Base-by-base conservation (phyloP, 2,888 invertebrate species). In the Byasa hedistus region DNA sequence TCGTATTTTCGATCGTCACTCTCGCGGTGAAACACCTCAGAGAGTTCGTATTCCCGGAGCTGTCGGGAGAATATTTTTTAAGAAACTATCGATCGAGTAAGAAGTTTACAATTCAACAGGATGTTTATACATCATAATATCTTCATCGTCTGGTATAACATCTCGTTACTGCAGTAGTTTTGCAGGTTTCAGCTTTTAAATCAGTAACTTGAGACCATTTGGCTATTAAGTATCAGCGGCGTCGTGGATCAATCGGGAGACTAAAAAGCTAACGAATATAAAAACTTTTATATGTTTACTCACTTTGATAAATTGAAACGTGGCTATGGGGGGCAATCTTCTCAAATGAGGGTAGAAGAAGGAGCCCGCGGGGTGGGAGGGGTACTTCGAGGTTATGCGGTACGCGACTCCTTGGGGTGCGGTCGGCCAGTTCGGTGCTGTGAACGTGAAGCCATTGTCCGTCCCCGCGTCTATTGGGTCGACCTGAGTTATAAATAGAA, bases 391-490 rank as follows among this genome's bases (percentile, higher is more conserved):
- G 44, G 98, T 98, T 87, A 98, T 97, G 78, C 96, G 94, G 89
- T 96, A 96, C 73, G 98, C 96, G 73, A 96, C 95, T 73, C 97
- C 96, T 83, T 96, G 96, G 2, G 98, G 98, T 61, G 96, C 95
- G 23, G 97, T 97, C 63, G 97, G 96, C 98, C 98, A 98, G 91
- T 98, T 97, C 61, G 98, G 98, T n/a, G 98, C 96, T 22, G 98
- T 98, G 90, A 98, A 98, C 63, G 98, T 98, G 91, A 98, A 96
- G 4, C 98, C 98, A 86, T 97, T 97, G 92, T 98, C 98, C 56
- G 97, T 98, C 62, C 98, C 98, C 19, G 97, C 98, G 86, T 98
- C 98, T 76, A 97, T 88, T 0, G 98, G 98, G 85, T 97, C 96
- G 87, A 97, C 95, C 96, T 96, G 85, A 8, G 72, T 62, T 65